These are phyloP conservation scores for Scrobipalpa costella DNA, from an alignment of 2,888 invertebrate species.

Conservation along the genomic window DNA sequence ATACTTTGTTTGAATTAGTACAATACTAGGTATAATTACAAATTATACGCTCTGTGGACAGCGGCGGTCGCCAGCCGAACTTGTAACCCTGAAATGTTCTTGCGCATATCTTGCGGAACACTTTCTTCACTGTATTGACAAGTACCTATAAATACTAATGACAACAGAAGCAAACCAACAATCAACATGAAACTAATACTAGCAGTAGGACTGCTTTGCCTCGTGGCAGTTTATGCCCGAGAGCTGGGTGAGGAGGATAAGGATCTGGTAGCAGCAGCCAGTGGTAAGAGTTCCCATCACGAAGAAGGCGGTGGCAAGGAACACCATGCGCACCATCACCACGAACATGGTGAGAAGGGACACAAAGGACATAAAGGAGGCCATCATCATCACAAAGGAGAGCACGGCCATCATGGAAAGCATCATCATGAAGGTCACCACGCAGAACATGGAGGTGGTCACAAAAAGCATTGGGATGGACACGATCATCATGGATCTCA, in stretches of 20 bases:
- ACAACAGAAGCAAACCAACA: slow-evolving; percentile 42
- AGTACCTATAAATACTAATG: slow-evolving; percentile 67
- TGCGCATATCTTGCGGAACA: slow-evolving; percentile 62
- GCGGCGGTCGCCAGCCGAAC: slow-evolving; percentile 46
- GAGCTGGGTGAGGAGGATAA: slow-evolving; percentile 65
- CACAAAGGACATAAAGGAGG: slow-evolving; percentile 75
- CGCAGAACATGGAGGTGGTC: slow-evolving; percentile 68
- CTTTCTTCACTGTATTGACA: slow-evolving; percentile 64
- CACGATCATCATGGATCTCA: slow-evolving; percentile 71
- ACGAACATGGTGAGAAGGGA: slow-evolving; percentile 68
- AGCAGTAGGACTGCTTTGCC: slow-evolving; percentile 65
- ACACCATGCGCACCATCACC: slow-evolving; percentile 70
- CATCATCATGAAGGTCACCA: slow-evolving; percentile 72
- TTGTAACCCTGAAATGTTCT: slow-evolving; percentile 61
- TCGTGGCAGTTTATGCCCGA: slow-evolving; percentile 65
- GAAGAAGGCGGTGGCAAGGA: slow-evolving; percentile 72
- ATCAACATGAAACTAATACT: slow-evolving; percentile 69
- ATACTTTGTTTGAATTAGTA: too few relatives aligned
- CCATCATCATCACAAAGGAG: slow-evolving; percentile 74
- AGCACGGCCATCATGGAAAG: slow-evolving; percentile 69
- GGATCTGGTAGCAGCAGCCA: slow-evolving; percentile 71
- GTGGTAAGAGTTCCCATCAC: slow-evolving; percentile 61
- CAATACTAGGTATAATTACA: slow-evolving; percentile 43
- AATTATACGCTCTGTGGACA: slow-evolving; percentile 56
- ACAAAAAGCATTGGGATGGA: slow-evolving; percentile 71